Base-by-base conservation (phyloP, 2,797 vertebrate species). In the Platalea minor region DNA sequence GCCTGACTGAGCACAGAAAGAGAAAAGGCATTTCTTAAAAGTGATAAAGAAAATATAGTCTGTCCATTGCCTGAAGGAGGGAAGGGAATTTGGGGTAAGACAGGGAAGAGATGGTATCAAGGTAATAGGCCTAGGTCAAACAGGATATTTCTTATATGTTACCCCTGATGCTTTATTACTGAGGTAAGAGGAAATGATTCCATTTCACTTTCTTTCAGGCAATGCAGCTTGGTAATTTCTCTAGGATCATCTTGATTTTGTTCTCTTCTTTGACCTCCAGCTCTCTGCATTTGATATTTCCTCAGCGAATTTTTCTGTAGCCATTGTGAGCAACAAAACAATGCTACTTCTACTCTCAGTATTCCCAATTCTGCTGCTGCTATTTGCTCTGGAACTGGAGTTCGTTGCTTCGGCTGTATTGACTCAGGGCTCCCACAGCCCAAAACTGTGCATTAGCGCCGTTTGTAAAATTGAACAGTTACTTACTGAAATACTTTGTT, bases 381-480 rank as follows among this genome's bases (percentile, higher is more conserved):
- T 94, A 68, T 94, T 82, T 95, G 88, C 72, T 76, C 83, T 83
- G 69, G 67, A 96, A 75, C 69, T 31, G 41, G 39, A 80, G 75
- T 37, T 85, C 64, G 93, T 91, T 72, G 77, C 86, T 77, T 91
- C 78, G 76, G 83, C 84, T 17, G 0, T 48, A 84, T 86, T 79
- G 93, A 79, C 67, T 89, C 46, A 54, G 84, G 57, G 28, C 53
- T 82, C 70, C 63, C 63, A 29, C 31, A 79, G 88, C 69, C 93
- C 92, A 65, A 78, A 84, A 59, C 33, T 17, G 13, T 18, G 39
- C 69, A 65, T 73, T 57, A 76, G 56, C 2, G 2, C 21, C 2
- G 2, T 67, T 82, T 60, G 61, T 65, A 91, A 91, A 90, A 85
- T 17, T 78, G 69, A 80, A 82, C 50, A 85, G 77, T 33, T 82